Base-by-base conservation (phyloP, 2,797 vertebrate species). In the Lerista edwardsae region DNA sequence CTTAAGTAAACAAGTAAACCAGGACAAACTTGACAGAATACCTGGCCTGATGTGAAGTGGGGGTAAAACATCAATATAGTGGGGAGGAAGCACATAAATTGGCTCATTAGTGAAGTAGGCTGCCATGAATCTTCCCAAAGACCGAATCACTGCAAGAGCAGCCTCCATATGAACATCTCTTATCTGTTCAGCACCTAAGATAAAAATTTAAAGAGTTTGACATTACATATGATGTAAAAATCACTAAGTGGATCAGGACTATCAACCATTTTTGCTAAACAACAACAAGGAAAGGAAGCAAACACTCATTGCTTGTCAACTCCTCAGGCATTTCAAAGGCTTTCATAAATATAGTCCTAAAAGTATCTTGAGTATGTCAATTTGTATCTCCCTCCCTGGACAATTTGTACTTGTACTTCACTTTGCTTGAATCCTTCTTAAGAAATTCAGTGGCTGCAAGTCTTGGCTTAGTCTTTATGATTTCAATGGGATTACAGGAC, bases 101-200 rank as follows among this genome's bases (percentile, higher is more conserved):
- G 95, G 94, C 74, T 96, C 96, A 90, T 98, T 98, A 89, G 98
- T 97, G 93, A 99, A 99, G 87, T 98, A 99, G 44, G 98, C 96
- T 0, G 98, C 97, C 98, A 99, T 99, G 94, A 99, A 99, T 87
- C 98, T 96, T 76, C 97, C 98, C 92, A 99, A 96, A 59, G 96
- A 97, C 91, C 91, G 97, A 89, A 99, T 91, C 72, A 98, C 97
- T 1, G 96, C 96, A 82, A 94, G 75, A 2, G 96, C 97, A 1
- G 97, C 95, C 15, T 97, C 97, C 1, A 84, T 93, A 87, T 95
- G 94, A 84, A 97, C 94, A 79, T 91, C 89, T 9, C 75, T 78
- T 1, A 95, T 84, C 94, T 94, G 87, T n/a, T 93, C 95, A 29
- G 75, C 86, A 93, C 84, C 93, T 96, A 59, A 87, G 78, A 83